A percentile compares a stretch with the other conserved stretches of the same genome.
Evolutionary conservation across 2,888 invertebrate species (phyloP).

Genomic region (Drosophila histrio): DNA sequence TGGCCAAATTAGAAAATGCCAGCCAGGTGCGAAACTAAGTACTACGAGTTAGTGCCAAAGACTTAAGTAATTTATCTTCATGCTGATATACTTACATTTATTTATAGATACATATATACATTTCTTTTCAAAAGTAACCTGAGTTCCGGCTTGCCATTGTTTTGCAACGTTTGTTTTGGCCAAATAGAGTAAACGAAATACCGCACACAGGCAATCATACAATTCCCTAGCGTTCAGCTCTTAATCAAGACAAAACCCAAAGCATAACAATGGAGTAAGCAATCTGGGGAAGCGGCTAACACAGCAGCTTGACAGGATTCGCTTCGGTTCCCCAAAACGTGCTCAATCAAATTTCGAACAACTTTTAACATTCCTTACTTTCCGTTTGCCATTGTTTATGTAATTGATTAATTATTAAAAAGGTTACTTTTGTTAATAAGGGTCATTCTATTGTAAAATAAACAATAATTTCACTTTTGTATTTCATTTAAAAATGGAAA

Average conservation of each 20-base stretch:
- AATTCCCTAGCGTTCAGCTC: slow-evolving; percentile 52
- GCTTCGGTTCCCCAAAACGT: not conserved
- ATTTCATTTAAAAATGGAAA: not conserved
- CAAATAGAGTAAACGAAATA: not conserved
- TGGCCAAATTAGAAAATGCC: slow-evolving; percentile 54
- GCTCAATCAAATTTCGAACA: not conserved
- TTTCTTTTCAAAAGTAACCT: slow-evolving; percentile 9
- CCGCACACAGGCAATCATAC: slow-evolving; percentile 60
- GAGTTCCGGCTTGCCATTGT: not conserved
- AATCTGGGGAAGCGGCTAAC: slow-evolving; percentile 18
- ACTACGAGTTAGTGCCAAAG: not conserved
- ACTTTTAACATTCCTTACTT: not conserved
- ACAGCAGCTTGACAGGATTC: slow-evolving; percentile 21
- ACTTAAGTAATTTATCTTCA: slow-evolving; percentile 17
- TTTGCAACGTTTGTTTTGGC: slow-evolving; percentile 12
- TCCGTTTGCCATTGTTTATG: not conserved
- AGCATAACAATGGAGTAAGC: slow-evolving; percentile 28
- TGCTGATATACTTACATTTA: slow-evolving; percentile 1
- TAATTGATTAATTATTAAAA: slow-evolving; percentile 6
- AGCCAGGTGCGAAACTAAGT: slow-evolving; percentile 28
- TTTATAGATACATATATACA: not conserved
- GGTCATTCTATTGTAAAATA: not conserved
- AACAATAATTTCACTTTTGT: not conserved
- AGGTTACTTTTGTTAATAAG: slow-evolving; percentile 1
- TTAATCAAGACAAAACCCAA: slow-evolving; percentile 52